These are phyloP conservation scores for Willisornis vidua DNA, from an alignment of 2,113 vertebrate species.

Conservation along the genomic window DNA sequence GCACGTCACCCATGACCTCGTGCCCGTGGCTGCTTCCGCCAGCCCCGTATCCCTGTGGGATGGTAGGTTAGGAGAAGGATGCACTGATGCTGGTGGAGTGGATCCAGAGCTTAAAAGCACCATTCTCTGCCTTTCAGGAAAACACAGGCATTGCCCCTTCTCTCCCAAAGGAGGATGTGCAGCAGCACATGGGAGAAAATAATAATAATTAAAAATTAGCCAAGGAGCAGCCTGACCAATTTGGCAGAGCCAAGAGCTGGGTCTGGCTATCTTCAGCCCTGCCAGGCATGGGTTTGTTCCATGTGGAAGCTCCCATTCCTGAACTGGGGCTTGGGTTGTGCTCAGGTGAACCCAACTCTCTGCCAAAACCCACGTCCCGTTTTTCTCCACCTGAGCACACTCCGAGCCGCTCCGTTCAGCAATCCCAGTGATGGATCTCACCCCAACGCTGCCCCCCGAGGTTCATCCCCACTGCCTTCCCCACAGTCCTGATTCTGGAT, in stretches of 20 bases:
- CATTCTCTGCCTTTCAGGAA: background rate
- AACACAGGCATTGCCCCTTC: background rate
- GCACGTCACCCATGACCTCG: background rate
- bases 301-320: background rate
- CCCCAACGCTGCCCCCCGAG: fast-evolving
- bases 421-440: background rate
- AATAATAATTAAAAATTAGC: background rate
- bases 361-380: fast-evolving
- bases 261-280: background rate
- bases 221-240: background rate
- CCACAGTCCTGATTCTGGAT: background rate
- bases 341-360: background rate
- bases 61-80: background rate
- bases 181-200: background rate
- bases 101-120: background rate
- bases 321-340: fast-evolving
- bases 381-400: background rate
- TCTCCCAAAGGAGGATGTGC: background rate
- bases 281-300: fast-evolving
- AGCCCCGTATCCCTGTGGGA: fast-evolving
- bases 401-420: fast-evolving
- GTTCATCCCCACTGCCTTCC: background rate
- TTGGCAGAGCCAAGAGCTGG: fast-evolving
- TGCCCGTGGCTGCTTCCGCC: background rate
- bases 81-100: fast-evolving